Evolutionary conservation across 2,888 invertebrate species (phyloP).

Genomic region (Troilus luridus): DNA sequence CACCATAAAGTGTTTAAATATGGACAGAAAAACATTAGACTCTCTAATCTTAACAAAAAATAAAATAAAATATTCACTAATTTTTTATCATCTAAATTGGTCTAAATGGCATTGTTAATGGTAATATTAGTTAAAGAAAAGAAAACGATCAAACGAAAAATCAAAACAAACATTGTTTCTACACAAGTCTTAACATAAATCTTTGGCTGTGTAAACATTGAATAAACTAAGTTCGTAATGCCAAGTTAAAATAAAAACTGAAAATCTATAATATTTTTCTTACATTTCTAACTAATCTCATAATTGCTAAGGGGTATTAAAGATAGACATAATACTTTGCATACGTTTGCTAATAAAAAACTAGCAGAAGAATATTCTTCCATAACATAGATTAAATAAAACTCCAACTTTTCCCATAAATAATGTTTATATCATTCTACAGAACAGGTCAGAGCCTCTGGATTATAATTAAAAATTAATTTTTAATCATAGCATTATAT

Average conservation of each 20-base stretch:
- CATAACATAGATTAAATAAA: neutral
- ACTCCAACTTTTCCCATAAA: neutral
- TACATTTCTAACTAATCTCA: neutral
- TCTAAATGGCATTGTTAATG: neutral
- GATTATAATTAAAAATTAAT: neutral
- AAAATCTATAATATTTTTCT: neutral
- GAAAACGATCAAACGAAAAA: neutral
- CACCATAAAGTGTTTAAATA: no score
- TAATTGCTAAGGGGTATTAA: neutral
- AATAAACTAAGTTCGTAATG: neutral
- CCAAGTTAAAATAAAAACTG: neutral
- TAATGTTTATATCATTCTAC: neutral
- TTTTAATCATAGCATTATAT: neutral
- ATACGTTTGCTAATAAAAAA: neutral
- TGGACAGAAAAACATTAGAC: no score
- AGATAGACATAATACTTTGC: neutral
- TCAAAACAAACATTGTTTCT: neutral
- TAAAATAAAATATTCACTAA: neutral
- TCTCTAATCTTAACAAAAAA: no score
- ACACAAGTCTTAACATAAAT: neutral
- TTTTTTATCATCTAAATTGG: neutral
- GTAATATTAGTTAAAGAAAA: neutral
- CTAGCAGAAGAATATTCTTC: neutral
- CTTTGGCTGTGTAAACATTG: neutral
- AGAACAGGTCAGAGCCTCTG: neutral